Evolutionary conservation across 2,113 vertebrate species (phyloP), one percentile per base, ranked within the genome.

Genomic region (Loxodonta africana): DNA sequence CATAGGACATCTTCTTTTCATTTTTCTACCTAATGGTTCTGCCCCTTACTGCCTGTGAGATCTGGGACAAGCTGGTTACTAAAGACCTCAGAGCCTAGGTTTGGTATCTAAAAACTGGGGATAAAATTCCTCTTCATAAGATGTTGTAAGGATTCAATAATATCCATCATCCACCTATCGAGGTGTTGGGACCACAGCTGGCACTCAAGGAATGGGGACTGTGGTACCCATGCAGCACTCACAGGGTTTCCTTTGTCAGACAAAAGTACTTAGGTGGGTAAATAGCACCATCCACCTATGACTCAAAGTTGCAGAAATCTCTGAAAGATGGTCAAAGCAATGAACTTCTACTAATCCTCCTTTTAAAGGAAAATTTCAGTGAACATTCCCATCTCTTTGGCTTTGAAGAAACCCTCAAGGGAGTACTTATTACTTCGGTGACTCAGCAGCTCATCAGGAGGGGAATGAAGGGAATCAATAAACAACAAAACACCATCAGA

Each of bases 321-420:
- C 37, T 46, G 7, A 62, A 86, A 84, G 67, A 33, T 26, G 28
- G n/a, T 28, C 37, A 65, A 80, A 65, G n/a, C 21, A 80, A 87
- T 57, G 23, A 26, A 73, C 53, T 71, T 21, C 12, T 41, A 23
- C 51, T 23, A 11, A 20, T 65, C 67, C 26, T 71, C 37, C 33
- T 78, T 83, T 26, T 48, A 88, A 88, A 94, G 53, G 53, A 83
- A 48, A 77, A 91, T 60, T 63, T 96, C 37, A 48, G n/a, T 41
- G 15, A 57, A 63, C 60, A 77, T 28, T 81, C 60, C 65, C 57
- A 7, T 53, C 44, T 87, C 60, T 18, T 20, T 73, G 90, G 33
- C 18, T 26, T 73, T 85, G 78, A 88, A 84, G 81, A 53, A 81
- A 48, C 57, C 62, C 3, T 81, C 15, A 28, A 21, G 10, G 60